Conservation (phyloP, 2,888 invertebrate species). For the Perdita meconis region DNA sequence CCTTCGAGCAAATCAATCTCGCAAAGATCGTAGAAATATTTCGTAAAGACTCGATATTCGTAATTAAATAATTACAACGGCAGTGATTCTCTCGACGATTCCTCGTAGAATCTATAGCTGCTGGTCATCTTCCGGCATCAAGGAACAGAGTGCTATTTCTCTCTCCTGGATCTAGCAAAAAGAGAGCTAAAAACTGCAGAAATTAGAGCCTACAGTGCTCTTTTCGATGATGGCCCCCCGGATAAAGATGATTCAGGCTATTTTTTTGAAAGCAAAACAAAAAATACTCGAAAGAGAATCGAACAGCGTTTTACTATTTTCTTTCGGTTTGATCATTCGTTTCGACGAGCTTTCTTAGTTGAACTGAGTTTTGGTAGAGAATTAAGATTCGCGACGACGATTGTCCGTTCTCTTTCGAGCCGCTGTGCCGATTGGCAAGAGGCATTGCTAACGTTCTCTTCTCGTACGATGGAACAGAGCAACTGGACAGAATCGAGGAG, state of each 20-base stretch:
- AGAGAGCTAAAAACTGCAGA: too few relatives aligned
- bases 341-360: neutral
- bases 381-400: neutral
- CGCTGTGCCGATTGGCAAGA: neutral
- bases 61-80: neutral
- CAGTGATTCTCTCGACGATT: constrained; percentile 31
- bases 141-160: neutral
- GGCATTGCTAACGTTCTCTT: constrained; percentile 45
- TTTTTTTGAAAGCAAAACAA: constrained; percentile 25
- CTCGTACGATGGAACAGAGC: constrained; percentile 88
- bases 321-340: too few relatives aligned
- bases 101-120: constrained; percentile 24
- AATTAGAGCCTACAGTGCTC: neutral
- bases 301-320: constrained; percentile 15
- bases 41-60: neutral
- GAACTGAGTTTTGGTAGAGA: neutral
- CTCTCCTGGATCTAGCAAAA: too few relatives aligned
- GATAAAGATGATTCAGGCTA: constrained; percentile 18
- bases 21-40: too few relatives aligned
- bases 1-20: too few relatives aligned
- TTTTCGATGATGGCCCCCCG: neutral
- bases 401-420: constrained; percentile 59
- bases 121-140: constrained; percentile 21
- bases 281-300: constrained; percentile 43
- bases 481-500: constrained; percentile 99